Evolutionary conservation across 1,140 invertebrate genomes (phyloP), one percentile per base, ranked within the genome.

Genomic region (Hyphantria cunea): DNA sequence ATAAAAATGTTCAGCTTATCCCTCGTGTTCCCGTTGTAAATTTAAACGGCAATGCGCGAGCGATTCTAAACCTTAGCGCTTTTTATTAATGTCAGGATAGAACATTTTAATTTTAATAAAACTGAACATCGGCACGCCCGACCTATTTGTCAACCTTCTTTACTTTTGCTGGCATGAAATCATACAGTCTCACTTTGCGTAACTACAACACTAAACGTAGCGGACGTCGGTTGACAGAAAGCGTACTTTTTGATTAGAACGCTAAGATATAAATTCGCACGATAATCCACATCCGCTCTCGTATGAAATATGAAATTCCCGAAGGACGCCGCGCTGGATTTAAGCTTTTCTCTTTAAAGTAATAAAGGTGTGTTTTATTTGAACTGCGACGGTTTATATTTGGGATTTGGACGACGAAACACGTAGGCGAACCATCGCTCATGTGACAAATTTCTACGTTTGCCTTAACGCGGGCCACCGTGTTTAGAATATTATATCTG

Each of bases 371-470:
- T 83, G 78, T 89, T 90, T 87, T 90, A 90, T 88, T 87, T 84
- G 84, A 65, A 74, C 75, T 52, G 62, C 58, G 69, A 74, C 69
- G 76, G 82, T 88, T 90, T 88, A 86, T 88, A 84, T 87, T 88
- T 84, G 83, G 84, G 84, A 90, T 84, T 87, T 83, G 76, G 79
- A 80, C 77, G 77, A 67, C 78, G 82, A 82, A 86, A 89, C 88
- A 90, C 88, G 88, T 90, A 89, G 86, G 84, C 86, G 85, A 84
- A 82, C 88, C 88, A 90, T 90, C 88, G 88, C 86, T 90, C 88
- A 90, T 89, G 86, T 90, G 86, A 90, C 86, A 90, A 90, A 90
- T 90, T 90, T 88, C 81, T 86, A 82, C 88, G 84, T 89, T 90
- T 90, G 84, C 88, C 82, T 90, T 89, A 88, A 88, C 88, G 84